Evolutionary conservation across 2,888 invertebrate species (phyloP).

Genomic region (Leuctra nigra): DNA sequence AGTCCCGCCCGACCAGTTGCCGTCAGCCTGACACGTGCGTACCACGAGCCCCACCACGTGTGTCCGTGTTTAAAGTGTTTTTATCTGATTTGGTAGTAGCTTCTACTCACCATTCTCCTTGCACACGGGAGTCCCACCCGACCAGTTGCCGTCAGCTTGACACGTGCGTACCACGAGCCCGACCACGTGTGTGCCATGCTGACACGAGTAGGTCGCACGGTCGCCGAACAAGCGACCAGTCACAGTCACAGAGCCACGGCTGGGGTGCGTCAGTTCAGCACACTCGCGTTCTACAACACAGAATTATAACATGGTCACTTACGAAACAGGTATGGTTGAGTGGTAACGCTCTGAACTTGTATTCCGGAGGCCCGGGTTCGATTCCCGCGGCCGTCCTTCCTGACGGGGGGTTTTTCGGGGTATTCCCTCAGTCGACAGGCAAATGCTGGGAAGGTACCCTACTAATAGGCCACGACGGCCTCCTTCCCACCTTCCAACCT

Average conservation of each 20-base stretch:
- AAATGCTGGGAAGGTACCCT: no score
- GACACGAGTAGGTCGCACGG: conserved; percentile 78
- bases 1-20: conserved; percentile 78
- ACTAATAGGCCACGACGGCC: no score
- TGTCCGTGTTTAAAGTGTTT: no score
- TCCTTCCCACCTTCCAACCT: no score
- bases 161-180: conserved; percentile 82
- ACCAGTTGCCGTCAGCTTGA: conserved; percentile 89
- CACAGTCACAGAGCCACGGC: conserved; percentile 67
- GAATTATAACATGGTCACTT: background rate
- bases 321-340: no score
- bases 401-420: no score
- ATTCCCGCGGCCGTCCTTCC: no score
- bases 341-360: no score
- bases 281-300: conserved; percentile 71
- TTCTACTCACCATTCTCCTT: conserved; percentile 67
- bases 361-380: no score
- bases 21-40: conserved; percentile 76
- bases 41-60: background rate
- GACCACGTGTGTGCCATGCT: conserved; percentile 80
- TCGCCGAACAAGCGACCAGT: conserved; percentile 77
- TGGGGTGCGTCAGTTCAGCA: conserved; percentile 68
- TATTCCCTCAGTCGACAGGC: no score
- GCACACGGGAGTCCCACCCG: conserved; percentile 74
- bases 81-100: no score